These are phyloP conservation scores for Origma solitaria DNA, from an alignment of 2,113 vertebrate species.

Conservation along the genomic window DNA sequence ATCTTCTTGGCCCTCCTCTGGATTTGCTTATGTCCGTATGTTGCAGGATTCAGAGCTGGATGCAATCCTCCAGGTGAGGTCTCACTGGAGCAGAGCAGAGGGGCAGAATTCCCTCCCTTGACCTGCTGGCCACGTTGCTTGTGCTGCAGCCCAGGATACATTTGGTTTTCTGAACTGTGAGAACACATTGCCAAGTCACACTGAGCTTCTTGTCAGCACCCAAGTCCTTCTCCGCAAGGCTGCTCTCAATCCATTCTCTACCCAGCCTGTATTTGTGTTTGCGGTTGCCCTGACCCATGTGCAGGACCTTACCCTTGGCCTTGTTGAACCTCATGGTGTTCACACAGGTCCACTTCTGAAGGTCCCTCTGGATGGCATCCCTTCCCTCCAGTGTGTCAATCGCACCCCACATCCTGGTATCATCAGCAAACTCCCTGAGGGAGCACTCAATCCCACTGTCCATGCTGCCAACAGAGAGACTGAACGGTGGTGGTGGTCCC, in stretches of 20 bases:
- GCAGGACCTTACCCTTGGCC: no score
- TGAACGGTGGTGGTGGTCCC: not conserved
- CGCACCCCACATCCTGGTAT: not conserved
- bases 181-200: accelerated
- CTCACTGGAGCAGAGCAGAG: not conserved
- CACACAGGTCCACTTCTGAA: accelerated
- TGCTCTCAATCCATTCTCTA: not conserved
- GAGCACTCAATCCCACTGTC: not conserved
- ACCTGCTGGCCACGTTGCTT: not conserved
- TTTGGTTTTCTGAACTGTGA: not conserved
- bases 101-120: not conserved
- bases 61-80: not conserved
- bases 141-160: not conserved
- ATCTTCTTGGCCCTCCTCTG: not conserved
- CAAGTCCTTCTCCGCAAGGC: no score
- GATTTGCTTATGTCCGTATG: not conserved
- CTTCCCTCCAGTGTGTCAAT: not conserved
- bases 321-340: not conserved
- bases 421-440: no score
- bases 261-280: not conserved
- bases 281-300: not conserved
- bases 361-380: not conserved
- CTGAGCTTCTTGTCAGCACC: accelerated
- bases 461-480: not conserved
- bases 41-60: accelerated